A percentile compares a stretch with the other conserved stretches of the same genome.
Evolutionary conservation across 1,140 invertebrate genomes (phyloP).

Genomic region (Aethina tumida): DNA sequence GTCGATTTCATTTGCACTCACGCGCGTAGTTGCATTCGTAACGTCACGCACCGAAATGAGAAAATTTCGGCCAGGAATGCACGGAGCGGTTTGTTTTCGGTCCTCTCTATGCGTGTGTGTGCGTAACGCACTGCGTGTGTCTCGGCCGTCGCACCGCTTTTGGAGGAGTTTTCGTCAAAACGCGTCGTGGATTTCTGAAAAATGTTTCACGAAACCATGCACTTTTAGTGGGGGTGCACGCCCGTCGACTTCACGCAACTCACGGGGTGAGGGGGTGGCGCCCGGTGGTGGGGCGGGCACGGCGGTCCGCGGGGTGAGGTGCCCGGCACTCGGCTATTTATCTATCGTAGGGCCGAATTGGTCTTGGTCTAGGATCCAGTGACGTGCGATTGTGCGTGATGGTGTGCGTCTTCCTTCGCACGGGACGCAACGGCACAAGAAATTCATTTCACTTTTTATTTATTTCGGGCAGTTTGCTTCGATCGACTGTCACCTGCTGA

Average conservation of each 20-base stretch:
- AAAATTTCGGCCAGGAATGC: neutral
- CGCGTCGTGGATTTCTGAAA: constrained; percentile 37
- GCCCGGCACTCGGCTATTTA: constrained; percentile 1
- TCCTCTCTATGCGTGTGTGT: constrained; percentile 12
- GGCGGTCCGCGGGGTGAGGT: constrained; percentile 21
- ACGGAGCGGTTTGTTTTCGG: neutral
- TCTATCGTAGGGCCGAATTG: neutral
- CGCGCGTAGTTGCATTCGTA: too few relatives aligned
- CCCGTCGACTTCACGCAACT: constrained; percentile 22
- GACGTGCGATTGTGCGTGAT: too few relatives aligned
- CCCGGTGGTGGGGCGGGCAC: constrained; percentile 21
- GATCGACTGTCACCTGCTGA: too few relatives aligned
- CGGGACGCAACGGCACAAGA: too few relatives aligned
- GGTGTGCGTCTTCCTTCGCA: too few relatives aligned
- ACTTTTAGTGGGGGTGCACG: constrained; percentile 20
- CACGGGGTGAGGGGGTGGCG: constrained; percentile 20
- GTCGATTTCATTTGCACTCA: too few relatives aligned
- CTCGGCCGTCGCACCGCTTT: constrained; percentile 20
- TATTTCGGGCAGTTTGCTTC: too few relatives aligned
- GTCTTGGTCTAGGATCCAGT: too few relatives aligned
- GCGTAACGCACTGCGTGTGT: constrained; percentile 12
- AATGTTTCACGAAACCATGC: constrained; percentile 31
- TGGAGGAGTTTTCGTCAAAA: constrained; percentile 32
- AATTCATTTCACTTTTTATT: too few relatives aligned
- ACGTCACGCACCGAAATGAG: too few relatives aligned